Evolutionary conservation across 1,140 invertebrate genomes (phyloP), one percentile per base, ranked within the genome.

Genomic region (Brachionus koreanus): DNA sequence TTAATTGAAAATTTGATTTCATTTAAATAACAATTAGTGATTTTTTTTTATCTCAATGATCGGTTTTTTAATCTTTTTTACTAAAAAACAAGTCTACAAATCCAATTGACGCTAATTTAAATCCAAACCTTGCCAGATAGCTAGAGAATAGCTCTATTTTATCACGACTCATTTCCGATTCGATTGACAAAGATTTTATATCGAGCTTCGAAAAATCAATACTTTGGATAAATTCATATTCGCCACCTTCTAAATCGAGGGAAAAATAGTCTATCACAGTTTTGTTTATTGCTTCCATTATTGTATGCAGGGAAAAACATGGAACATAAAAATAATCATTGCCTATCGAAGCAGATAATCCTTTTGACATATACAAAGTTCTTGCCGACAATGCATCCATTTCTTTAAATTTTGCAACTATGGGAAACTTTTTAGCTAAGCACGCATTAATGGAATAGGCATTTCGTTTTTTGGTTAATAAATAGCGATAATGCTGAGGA

Each of bases 401-500:
- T 82, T 19, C 23, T 16, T 39, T 82, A 42, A 65, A 82, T 25
- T 61, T 39, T 2, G 37, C 25, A n/a, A 72, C 29, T 79, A 25
- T 25, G 16, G 39, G 39, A n/a, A 16, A 12, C 13, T n/a, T 72
- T 52, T 37, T 37, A 4, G 82, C 13, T 10, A 72, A 19, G 39
- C 72, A 83, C 5, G 75, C 75, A 25, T 81, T 76, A 13, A 83
- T 79, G 10, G 74, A 57, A 49, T 52, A 83, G 12, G 43, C 42
- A 9, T 79, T 57, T 13, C 82, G 42, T 13, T 63, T 52, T 29
- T 90, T 90, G 4, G 82, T 82, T 1, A 88, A 25, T 85, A 90
- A 85, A 43, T 88, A 84, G 5, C 84, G 83, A 84, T 89, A 90
- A 82, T 90, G 90, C 1, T 87, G 93, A 16, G 29, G 91, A 85